These are phyloP conservation scores for Paracentrotus lividus DNA, from an alignment of 53 echinoderm and acorn worm species.

Conservation along the genomic window DNA sequence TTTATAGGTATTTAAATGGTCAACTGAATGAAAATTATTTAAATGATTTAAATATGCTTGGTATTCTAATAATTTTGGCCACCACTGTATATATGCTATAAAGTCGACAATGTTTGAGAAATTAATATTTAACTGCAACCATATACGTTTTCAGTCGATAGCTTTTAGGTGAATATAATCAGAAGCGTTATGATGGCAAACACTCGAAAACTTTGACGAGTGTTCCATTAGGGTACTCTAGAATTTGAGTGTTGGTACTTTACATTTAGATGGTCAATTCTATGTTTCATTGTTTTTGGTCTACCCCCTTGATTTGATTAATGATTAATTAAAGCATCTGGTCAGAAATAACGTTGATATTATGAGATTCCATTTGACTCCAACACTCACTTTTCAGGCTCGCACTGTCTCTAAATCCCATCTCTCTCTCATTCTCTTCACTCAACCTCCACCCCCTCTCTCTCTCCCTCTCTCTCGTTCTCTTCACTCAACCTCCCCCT, in stretches of 20 bases:
- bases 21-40: too few relatives aligned
- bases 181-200: neutral
- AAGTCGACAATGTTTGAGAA: neutral
- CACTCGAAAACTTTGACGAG: slow-evolving; percentile 5
- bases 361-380: too few relatives aligned
- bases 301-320: neutral
- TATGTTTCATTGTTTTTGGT: neutral
- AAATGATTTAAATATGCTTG: too few relatives aligned
- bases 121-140: neutral
- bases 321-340: neutral
- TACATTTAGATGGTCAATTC: too few relatives aligned
- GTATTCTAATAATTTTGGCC: too few relatives aligned
- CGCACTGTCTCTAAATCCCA: too few relatives aligned
- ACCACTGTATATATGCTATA: too few relatives aligned
- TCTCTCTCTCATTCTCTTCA: neutral
- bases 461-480: neutral
- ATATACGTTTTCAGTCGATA: neutral
- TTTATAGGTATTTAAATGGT: too few relatives aligned
- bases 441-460: neutral
- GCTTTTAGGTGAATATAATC: neutral
- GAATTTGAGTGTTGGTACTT: neutral
- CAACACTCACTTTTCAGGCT: too few relatives aligned
- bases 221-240: neutral
- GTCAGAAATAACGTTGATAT: neutral
- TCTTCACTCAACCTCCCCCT: neutral